Evolutionary conservation across 1,140 invertebrate species (phyloP).

Genomic region (Drosophila murphyi): DNA sequence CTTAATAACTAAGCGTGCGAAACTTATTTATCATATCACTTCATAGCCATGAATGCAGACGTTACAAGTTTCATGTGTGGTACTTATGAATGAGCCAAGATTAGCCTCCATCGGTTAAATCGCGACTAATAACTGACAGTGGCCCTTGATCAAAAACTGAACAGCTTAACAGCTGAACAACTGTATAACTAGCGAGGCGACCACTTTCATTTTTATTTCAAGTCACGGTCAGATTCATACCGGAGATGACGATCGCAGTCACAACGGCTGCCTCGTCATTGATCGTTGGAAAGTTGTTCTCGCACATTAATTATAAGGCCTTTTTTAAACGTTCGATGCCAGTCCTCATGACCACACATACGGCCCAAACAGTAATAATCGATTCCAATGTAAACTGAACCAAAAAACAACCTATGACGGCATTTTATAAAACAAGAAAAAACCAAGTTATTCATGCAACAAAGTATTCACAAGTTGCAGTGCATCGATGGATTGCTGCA

Average conservation of each 20-base stretch:
- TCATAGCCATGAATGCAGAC: constrained; percentile 29
- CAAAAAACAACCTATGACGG: neutral
- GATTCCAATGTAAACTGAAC: constrained; percentile 13
- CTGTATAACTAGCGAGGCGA: constrained; percentile 22
- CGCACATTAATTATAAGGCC: constrained; percentile 66
- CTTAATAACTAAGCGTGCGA: constrained; percentile 78
- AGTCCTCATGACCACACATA: constrained; percentile 26
- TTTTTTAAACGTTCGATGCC: constrained; percentile 17
- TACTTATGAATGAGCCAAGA: constrained; percentile 71
- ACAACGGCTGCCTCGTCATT: constrained; percentile 51
- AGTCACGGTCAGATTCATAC: constrained; percentile 39
- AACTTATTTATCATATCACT: constrained; percentile 78
- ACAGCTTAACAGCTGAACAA: constrained; percentile 3
- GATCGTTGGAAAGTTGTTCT: constrained; percentile 73
- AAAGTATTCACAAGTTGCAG: neutral
- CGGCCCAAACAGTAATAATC: constrained; percentile 14
- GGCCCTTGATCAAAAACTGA: constrained; percentile 52
- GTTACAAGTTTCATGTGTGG: constrained; percentile 51
- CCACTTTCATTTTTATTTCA: constrained; percentile 77
- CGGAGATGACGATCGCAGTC: constrained; percentile 30
- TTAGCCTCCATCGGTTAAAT: constrained; percentile 70
- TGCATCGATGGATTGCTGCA: neutral
- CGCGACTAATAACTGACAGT: constrained; percentile 58
- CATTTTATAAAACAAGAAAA: neutral
- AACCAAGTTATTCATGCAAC: constrained; percentile 32